phyloP scores from a whole-genome alignment of 2,888 invertebrate genomes.

The Teinopalpus imperialis region DNA sequence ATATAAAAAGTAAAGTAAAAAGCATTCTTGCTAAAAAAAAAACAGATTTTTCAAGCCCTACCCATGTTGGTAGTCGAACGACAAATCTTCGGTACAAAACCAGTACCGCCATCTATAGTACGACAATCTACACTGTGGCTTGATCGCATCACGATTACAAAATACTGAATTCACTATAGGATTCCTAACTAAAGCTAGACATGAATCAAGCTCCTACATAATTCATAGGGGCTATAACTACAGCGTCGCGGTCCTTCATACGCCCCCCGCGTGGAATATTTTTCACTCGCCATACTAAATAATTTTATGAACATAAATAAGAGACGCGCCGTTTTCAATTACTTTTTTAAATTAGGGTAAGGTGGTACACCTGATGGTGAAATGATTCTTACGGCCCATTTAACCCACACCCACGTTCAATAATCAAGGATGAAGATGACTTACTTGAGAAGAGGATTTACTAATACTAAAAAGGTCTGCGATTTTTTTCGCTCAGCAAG shows the following conservation, averaged over 20 bases:
- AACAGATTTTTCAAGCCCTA: too few relatives aligned
- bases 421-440: too few relatives aligned
- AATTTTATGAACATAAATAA: conserved; percentile 55
- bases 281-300: conserved; percentile 63
- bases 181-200: conserved; percentile 49
- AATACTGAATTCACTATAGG: conserved; percentile 27
- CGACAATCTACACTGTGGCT: conserved; percentile 17
- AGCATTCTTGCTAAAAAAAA: too few relatives aligned
- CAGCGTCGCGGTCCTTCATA: conserved; percentile 51
- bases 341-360: too few relatives aligned
- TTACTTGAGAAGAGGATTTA: too few relatives aligned
- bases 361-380: too few relatives aligned
- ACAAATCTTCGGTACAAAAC: conserved; percentile 11
- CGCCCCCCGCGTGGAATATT: conserved; percentile 70
- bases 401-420: too few relatives aligned
- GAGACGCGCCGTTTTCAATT: conserved; percentile 32
- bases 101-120: conserved; percentile 21
- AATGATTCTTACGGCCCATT: too few relatives aligned
- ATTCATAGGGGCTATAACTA: conserved; percentile 68
- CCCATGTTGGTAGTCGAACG: not conserved
- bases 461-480: too few relatives aligned
- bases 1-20: too few relatives aligned
- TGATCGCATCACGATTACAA: conserved; percentile 22
- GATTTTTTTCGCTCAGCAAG: too few relatives aligned
- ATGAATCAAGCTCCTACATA: conserved; percentile 70